Conservation (phyloP, 2,797 vertebrate species). For the Micropoecilia bifurca region DNA sequence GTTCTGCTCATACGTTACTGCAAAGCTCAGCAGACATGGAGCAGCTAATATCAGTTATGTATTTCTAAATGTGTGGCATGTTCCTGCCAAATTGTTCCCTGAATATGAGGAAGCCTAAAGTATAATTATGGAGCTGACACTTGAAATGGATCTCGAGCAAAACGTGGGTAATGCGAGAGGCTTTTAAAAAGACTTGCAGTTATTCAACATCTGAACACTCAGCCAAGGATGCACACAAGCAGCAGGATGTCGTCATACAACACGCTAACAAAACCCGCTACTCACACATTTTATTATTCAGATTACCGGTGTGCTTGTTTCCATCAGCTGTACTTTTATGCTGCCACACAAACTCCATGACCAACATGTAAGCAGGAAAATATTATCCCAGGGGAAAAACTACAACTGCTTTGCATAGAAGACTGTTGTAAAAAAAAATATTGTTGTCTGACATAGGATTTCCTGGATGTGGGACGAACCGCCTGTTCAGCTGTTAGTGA, state of each 20-base stretch:
- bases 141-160: background rate
- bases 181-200: slow-evolving; percentile 4
- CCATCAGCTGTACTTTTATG: background rate
- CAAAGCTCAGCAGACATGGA: background rate
- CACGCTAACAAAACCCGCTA: background rate
- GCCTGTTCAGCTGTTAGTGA: background rate
- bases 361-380: background rate
- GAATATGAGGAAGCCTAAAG: background rate
- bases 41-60: background rate
- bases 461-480: background rate
- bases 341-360: background rate
- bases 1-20: background rate
- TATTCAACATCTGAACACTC: background rate
- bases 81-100: background rate
- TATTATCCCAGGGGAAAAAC: background rate
- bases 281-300: background rate
- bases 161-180: background rate
- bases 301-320: background rate
- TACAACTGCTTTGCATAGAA: background rate
- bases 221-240: background rate
- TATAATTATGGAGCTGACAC: background rate
- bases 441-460: background rate
- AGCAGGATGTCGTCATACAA: no score
- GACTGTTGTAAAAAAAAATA: background rate
- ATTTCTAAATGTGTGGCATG: background rate